phyloP scores from a whole-genome alignment of 2,888 invertebrate species.

The Poecilobothrus nobilitatus region DNA sequence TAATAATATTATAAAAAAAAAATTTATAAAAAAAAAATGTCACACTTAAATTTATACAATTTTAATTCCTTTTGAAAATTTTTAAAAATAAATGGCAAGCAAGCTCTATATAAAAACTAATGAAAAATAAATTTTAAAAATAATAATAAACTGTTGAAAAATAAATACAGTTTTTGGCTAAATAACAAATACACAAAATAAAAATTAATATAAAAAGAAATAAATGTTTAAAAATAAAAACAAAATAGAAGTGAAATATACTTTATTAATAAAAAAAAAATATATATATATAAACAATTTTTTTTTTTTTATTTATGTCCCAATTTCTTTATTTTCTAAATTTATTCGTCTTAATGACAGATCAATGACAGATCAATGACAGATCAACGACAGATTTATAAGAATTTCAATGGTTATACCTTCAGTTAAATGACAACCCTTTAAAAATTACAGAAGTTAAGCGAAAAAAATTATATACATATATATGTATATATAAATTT shows the following conservation, averaged over 20 bases:
- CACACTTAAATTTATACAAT: not conserved
- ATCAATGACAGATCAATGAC: no score
- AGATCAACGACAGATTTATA: no score
- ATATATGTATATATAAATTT: no score
- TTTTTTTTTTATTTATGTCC: not conserved
- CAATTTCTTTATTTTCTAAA: no score
- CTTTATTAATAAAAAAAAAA: slow-evolving; percentile 3
- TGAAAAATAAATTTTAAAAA: not conserved
- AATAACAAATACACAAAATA: not conserved
- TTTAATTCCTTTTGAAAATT: not conserved
- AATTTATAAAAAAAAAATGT: not conserved
- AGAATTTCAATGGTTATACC: no score
- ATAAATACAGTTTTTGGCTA: not conserved
- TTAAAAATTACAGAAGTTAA: no score
- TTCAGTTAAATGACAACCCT: no score
- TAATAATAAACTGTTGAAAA: not conserved
- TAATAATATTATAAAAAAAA: no score
- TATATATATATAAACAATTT: no score
- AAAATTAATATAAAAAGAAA: not conserved
- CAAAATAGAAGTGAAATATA: not conserved
- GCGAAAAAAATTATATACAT: no score
- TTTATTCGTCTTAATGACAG: no score
- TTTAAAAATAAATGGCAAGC: not conserved
- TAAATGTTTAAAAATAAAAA: not conserved
- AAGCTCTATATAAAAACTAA: not conserved